These are phyloP conservation scores for Hyphantria cunea DNA, from an alignment of 1,140 invertebrate species.

Conservation along the genomic window DNA sequence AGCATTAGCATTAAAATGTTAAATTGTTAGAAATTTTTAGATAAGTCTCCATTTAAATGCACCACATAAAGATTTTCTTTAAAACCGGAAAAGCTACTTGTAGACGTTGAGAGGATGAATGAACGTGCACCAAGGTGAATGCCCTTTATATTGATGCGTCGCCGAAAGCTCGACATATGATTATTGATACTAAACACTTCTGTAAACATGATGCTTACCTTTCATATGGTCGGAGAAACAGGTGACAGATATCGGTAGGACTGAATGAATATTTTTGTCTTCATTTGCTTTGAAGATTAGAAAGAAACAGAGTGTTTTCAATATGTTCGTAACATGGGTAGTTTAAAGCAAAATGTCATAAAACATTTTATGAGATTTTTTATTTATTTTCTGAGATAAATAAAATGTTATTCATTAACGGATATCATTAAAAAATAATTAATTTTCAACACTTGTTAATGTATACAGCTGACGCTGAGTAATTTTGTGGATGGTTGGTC, in stretches of 20 bases:
- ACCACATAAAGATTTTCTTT: not conserved
- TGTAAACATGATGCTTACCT: not conserved
- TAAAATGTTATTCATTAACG: too few species aligned
- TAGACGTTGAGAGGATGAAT: slow-evolving; percentile 1
- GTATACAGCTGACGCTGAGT: too few species aligned
- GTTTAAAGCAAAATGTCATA: too few species aligned
- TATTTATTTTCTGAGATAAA: too few species aligned
- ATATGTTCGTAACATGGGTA: too few species aligned
- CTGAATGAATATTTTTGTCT: not conserved
- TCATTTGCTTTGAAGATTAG: not conserved
- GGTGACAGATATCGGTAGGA: slow-evolving; percentile 6
- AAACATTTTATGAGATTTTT: too few species aligned
- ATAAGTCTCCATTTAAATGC: not conserved
- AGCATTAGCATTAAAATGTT: too few species aligned
- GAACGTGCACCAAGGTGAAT: slow-evolving; percentile 8
- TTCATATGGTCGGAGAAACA: slow-evolving; percentile 10
- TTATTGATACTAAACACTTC: slow-evolving; percentile 23
- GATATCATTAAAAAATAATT: too few species aligned
- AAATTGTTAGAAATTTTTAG: too few species aligned
- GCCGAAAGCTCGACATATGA: not conserved
- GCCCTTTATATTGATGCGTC: not conserved
- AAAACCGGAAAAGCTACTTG: not conserved
- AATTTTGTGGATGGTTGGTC: too few species aligned
- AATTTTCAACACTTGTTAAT: too few species aligned
- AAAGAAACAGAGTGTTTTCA: too few species aligned